phyloP scores from a whole-genome alignment of 1,140 invertebrate species.

The Cheumatopsyche charites region DNA sequence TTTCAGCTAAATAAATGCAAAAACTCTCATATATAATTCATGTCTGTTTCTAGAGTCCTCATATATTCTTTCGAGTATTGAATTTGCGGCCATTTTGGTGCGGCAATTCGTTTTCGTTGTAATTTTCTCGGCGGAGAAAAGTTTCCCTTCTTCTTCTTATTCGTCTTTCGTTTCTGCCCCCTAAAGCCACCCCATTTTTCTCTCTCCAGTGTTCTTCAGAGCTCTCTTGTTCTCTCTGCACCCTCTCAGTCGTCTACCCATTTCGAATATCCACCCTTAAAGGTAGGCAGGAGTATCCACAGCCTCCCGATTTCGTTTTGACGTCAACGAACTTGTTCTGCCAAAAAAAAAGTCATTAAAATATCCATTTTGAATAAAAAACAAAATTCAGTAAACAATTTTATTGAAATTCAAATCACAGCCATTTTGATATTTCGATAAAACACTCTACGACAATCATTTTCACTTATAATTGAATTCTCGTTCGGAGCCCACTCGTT shows the following conservation, averaged over 20 bases:
- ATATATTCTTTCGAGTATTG: too few relatives aligned
- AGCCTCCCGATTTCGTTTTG: conserved; percentile 9
- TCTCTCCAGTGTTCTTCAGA: not conserved
- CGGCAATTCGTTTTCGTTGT: conserved; percentile 31
- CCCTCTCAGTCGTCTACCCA: not conserved
- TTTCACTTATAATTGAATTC: too few relatives aligned
- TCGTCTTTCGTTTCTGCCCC: not conserved
- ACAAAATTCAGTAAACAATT: too few relatives aligned
- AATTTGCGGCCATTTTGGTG: conserved; percentile 31
- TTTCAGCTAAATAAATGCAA: too few relatives aligned
- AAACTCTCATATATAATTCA: too few relatives aligned
- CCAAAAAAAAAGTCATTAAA: not conserved
- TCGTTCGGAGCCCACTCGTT: too few relatives aligned
- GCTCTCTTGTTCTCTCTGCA: conserved; percentile 14
- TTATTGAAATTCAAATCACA: not conserved
- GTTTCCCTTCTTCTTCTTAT: conserved; percentile 34
- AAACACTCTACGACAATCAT: too few relatives aligned
- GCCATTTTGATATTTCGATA: too few relatives aligned
- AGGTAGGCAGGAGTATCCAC: not conserved
- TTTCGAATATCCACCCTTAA: not conserved
- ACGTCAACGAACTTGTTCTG: conserved; percentile 34
- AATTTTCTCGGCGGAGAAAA: conserved; percentile 37
- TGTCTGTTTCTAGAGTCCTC: too few relatives aligned
- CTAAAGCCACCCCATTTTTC: conserved; percentile 14
- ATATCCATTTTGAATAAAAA: not conserved